Evolutionary conservation across 2,888 invertebrate genomes (phyloP), one percentile per base, ranked within the genome.

Genomic region (Clepsis dumicolana): DNA sequence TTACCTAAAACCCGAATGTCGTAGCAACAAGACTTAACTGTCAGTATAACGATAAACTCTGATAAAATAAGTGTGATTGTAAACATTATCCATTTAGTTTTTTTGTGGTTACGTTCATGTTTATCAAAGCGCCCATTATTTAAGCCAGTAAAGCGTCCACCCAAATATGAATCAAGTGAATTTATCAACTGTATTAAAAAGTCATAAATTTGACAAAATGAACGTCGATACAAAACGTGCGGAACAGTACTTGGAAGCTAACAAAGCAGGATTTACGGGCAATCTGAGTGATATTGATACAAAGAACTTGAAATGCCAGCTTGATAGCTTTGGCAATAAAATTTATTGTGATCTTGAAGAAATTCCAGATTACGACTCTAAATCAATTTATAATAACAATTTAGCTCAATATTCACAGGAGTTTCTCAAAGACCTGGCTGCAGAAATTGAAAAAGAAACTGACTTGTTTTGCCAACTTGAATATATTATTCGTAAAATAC

Each of bases 401-500:
- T 44, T 44, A 44, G 44, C 44, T 1, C 7, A 41, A 44, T 44
- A 44, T 7, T 44, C 41, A 1, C 4, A 16, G 18, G 24, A 35
- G n/a, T 65, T 57, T 59, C 56, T 72, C 0, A 27, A 57, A 18
- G 41, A 65, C n/a, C 71, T 79, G 3, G 71, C 69, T 5, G 53
- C 65, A 4, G 62, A 71, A 65, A 64, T 77, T n/a, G 62, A 71
- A 25, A 62, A 74, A 29, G 74, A 78, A 27, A 48, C 59, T 25
- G 67, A 74, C 14, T 53, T 77, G 16, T 74, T 80, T 59, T 74
- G 76, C 56, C 75, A 78, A 70, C 70, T 81, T 7, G 81, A 81
- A 59, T 75, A 60, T 53, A 67, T 75, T 18, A 70, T 74, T 24
- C 71, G 80, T 25, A 70, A 73, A 4, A 75, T 66, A 35, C 76